Conservation (phyloP, 2,888 invertebrate species). For the Agrotis clavis region DNA sequence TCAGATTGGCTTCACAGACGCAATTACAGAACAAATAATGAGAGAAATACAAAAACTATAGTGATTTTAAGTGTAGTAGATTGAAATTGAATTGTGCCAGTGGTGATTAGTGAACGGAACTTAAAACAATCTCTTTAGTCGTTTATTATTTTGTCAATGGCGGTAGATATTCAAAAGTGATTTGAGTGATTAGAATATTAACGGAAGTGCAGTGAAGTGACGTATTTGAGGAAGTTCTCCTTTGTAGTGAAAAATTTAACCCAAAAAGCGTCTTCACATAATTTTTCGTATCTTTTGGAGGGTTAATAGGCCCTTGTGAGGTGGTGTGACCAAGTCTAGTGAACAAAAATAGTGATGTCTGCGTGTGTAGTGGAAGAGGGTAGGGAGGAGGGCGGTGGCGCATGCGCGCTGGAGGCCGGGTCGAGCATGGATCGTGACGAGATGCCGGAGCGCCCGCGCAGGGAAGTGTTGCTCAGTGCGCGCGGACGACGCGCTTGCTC, state of each 20-base stretch:
- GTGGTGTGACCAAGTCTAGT: conserved; percentile 31
- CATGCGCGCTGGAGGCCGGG: conserved; percentile 67
- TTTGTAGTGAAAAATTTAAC: conserved; percentile 6
- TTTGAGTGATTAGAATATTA: conserved; percentile 19
- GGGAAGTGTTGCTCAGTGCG: conserved; percentile 90
- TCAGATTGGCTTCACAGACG: conserved; percentile 40
- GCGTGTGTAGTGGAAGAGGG: conserved; percentile 87
- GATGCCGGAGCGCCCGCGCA: conserved; percentile 85
- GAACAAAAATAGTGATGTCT: conserved; percentile 81
- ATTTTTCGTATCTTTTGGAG: not conserved
- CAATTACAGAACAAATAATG: conserved; percentile 24
- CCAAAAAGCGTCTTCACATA: too few species aligned
- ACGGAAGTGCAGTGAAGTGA: conserved; percentile 31
- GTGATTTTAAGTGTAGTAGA: conserved; percentile 13
- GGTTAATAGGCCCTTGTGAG: not conserved
- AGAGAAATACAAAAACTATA: conserved; percentile 20
- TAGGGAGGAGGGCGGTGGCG: conserved; percentile 82
- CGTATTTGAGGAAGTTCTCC: not conserved
- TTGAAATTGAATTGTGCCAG: conserved; percentile 24
- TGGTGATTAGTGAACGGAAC: conserved; percentile 17
- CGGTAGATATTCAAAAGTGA: not conserved
- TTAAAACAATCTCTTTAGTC: not conserved
- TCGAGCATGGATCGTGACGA: conserved; percentile 73
- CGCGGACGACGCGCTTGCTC: conserved; percentile 92
- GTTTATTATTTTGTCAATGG: not conserved